phyloP scores from a whole-genome alignment of 2,797 vertebrate genomes.

The Scleropages formosus region DNA sequence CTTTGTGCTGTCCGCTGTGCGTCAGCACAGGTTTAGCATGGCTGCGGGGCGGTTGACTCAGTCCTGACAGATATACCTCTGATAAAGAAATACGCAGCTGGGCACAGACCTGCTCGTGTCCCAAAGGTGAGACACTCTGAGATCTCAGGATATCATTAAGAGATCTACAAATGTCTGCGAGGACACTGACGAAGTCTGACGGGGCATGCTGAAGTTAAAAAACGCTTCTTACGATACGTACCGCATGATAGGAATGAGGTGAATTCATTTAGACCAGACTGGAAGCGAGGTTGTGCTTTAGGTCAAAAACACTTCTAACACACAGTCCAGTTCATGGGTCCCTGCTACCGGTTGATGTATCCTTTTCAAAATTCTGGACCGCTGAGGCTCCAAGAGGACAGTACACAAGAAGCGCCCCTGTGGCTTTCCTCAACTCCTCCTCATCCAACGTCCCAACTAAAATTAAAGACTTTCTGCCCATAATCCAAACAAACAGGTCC shows the following conservation, averaged over 20 bases:
- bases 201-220: too few species aligned
- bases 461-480: too few species aligned
- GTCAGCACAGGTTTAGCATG: constrained; percentile 21
- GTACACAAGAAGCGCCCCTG: background rate
- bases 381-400: background rate
- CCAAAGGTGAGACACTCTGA: background rate
- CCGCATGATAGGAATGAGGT: too few species aligned
- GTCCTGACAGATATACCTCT: background rate
- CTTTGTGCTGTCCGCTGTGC: background rate
- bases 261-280: too few species aligned
- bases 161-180: constrained; percentile 7
- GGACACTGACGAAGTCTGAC: constrained; percentile 7
- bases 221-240: background rate
- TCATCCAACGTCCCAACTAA: too few species aligned
- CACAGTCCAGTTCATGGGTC: background rate
- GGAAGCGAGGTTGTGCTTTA: background rate
- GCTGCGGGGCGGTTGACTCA: constrained; percentile 4
- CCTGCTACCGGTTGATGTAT: background rate
- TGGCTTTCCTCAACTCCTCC: too few species aligned
- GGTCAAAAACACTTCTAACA: constrained; percentile 5
- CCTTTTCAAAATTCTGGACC: background rate
- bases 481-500: background rate
- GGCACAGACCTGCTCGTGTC: background rate
- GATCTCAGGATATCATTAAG: constrained; percentile 18
- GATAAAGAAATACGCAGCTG: constrained; percentile 2